phyloP scores from a whole-genome alignment of 2,797 vertebrate genomes.

The Falco columbarius region DNA sequence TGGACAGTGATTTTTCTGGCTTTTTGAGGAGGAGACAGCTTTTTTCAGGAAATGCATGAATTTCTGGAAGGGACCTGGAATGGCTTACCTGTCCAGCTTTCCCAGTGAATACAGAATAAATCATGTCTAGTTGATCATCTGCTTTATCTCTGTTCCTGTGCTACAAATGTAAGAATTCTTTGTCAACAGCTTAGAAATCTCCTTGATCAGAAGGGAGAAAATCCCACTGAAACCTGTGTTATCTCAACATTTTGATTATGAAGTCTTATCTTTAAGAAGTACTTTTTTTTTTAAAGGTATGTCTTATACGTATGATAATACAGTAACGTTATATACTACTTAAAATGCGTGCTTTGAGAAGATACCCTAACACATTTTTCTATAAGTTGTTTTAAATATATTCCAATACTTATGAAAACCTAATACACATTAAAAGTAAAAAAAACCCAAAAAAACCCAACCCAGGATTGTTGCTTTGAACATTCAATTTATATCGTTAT shows the following conservation, averaged over 20 bases:
- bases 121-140: not conserved
- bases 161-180: not conserved
- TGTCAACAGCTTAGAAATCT: not conserved
- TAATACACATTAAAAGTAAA: not conserved
- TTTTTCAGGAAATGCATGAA: not conserved
- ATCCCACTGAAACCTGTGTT: not conserved
- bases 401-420: not conserved
- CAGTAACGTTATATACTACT: not conserved
- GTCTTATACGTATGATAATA: not conserved
- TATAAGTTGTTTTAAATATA: not conserved
- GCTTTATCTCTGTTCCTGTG: not conserved
- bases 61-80: not conserved
- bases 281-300: not conserved
- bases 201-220: not conserved
- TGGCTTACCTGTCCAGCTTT: not conserved
- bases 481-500: not conserved
- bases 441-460: not conserved
- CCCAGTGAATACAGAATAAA: not conserved
- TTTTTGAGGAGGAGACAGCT: not conserved
- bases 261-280: not conserved
- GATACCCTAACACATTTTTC: not conserved
- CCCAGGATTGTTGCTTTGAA: fast-evolving
- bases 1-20: not conserved
- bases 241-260: not conserved
- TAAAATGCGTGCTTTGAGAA: not conserved